Evolutionary conservation across 2,797 vertebrate species (phyloP).

Genomic region (Notoglanidium macrostoma): DNA sequence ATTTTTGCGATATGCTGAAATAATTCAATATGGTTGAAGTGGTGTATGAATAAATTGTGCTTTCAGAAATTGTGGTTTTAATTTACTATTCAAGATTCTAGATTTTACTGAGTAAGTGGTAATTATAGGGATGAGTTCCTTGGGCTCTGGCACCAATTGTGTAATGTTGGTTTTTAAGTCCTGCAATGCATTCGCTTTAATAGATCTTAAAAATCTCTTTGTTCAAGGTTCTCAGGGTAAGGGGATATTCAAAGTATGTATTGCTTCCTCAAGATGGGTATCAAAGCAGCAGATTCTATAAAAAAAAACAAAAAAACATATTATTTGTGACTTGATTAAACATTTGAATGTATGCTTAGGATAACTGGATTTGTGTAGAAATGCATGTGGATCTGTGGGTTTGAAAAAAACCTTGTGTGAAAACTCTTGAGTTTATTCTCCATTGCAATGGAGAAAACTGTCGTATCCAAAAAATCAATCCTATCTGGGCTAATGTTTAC

Average conservation of each 20-base stretch:
- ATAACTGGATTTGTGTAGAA: slow-evolving; percentile 5
- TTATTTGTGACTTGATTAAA: neutral
- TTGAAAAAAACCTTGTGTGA: slow-evolving; percentile 22
- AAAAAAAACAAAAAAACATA: too few relatives aligned
- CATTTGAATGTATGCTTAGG: slow-evolving; percentile 18
- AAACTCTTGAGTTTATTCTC: neutral
- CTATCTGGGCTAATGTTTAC: neutral
- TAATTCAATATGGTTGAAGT: too few relatives aligned
- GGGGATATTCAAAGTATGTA: neutral
- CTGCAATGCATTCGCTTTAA: neutral
- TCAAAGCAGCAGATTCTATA: neutral
- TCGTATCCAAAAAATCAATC: slow-evolving; percentile 31
- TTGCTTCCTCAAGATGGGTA: neutral
- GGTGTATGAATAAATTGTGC: too few relatives aligned
- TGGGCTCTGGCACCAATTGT: too few relatives aligned
- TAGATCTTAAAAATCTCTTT: neutral
- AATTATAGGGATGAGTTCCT: too few relatives aligned
- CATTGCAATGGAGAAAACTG: neutral
- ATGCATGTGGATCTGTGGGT: slow-evolving; percentile 15
- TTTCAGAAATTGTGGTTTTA: too few relatives aligned
- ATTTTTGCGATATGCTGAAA: neutral
- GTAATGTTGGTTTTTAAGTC: too few relatives aligned
- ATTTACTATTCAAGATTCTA: too few relatives aligned
- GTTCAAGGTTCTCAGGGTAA: too few relatives aligned
- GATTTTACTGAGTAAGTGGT: too few relatives aligned